These are phyloP conservation scores for Ophonus ardosiacus DNA, from an alignment of 2,888 invertebrate genomes.

Conservation along the genomic window DNA sequence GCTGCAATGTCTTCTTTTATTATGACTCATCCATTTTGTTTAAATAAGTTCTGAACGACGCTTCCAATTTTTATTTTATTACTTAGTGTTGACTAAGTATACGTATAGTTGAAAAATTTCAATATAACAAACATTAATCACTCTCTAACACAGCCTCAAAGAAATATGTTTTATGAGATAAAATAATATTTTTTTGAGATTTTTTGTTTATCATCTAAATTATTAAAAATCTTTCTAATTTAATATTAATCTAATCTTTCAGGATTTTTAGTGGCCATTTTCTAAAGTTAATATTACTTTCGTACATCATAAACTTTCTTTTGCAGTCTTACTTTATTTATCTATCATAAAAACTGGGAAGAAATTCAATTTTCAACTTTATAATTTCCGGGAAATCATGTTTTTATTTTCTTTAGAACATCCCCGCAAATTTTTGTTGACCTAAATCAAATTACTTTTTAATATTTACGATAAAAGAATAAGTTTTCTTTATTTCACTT, in stretches of 20 bases:
- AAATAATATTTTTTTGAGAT: not conserved
- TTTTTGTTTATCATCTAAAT: not conserved
- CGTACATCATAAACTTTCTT: not conserved
- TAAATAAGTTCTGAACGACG: too few species aligned
- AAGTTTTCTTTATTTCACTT: not conserved
- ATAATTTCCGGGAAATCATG: not conserved
- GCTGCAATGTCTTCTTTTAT: too few species aligned
- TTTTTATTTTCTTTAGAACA: not conserved
- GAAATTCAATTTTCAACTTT: constrained; percentile 11
- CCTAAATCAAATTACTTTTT: not conserved
- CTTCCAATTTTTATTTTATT: too few species aligned
- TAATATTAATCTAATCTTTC: not conserved
- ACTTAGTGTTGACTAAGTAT: too few species aligned
- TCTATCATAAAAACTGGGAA: not conserved
- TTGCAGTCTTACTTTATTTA: not conserved
- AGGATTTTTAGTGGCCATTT: not conserved
- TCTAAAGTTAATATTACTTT: not conserved
- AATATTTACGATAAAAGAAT: not conserved
- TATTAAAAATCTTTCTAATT: not conserved
- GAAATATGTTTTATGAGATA: too few species aligned
- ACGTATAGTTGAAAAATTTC: too few species aligned
- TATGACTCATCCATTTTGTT: too few species aligned
- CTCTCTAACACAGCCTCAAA: too few species aligned
- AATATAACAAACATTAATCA: too few species aligned
- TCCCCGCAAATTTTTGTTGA: not conserved